These are phyloP conservation scores for Nixonia krombeini DNA, from an alignment of 1,140 invertebrate species.

Conservation along the genomic window DNA sequence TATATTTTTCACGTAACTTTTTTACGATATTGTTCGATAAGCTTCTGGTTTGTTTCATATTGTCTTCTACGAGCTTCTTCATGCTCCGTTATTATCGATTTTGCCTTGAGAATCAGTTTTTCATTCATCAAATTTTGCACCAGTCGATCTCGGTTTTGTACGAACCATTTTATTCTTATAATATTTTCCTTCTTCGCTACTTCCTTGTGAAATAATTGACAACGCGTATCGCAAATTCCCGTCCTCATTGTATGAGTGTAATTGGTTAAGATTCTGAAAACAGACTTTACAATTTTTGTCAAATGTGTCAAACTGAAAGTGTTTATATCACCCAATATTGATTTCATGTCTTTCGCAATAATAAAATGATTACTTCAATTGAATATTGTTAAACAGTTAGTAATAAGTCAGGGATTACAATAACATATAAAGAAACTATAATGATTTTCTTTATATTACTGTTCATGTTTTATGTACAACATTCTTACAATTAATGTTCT, in stretches of 20 bases:
- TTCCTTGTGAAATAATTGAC: slow-evolving; percentile 31
- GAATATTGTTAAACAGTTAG: no score
- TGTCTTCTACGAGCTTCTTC: slow-evolving; percentile 4
- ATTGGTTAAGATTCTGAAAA: no score
- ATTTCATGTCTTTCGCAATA: no score
- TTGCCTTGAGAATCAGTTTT: slow-evolving; percentile 9
- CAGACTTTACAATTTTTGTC: no score
- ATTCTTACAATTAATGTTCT: slow-evolving; percentile 53
- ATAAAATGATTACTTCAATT: no score
- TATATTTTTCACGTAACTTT: background rate
- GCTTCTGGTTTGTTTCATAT: background rate
- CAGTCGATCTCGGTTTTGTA: slow-evolving; percentile 24
- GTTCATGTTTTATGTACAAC: slow-evolving; percentile 53
- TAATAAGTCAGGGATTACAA: no score
- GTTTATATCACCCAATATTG: no score
- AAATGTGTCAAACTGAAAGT: no score
- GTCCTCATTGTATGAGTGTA: no score
- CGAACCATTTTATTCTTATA: slow-evolving; percentile 26
- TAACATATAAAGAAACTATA: no score
- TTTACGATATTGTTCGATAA: slow-evolving; percentile 13
- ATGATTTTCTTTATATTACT: no score
- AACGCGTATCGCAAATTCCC: slow-evolving; percentile 18
- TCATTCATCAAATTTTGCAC: slow-evolving; percentile 28
- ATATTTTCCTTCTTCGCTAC: slow-evolving; percentile 8
- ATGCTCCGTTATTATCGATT: slow-evolving; percentile 6